Base-by-base conservation (phyloP, 2,797 vertebrate genomes). In the Gephyroberyx darwinii region DNA sequence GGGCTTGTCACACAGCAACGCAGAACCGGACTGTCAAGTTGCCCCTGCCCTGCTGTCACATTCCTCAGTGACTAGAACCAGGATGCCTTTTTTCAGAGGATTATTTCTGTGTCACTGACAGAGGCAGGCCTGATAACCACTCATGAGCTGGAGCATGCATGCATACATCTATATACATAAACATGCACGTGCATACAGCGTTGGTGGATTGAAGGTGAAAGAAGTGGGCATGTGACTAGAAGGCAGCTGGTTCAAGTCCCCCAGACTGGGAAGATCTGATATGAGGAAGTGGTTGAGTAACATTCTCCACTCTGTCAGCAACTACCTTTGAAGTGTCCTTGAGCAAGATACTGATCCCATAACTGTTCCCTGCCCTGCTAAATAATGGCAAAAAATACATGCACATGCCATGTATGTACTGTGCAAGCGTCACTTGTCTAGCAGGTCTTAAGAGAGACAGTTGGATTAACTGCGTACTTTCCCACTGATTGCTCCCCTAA, bases 21-120 rank as follows among this genome's bases (percentile, higher is more conserved):
- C 81, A 77, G 75, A 92, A 92, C 91, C 71, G 63, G 90, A 91
- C 88, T 91, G 91, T 91, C 90, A 85, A 87, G 87, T 88, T 92
- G 86, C 85, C 86, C 80, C 81, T 68, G 84, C 85, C 85, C 70
- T 75, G 73, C 78, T 78, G 65, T 53, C 74, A 84, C 84, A 86
- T 90, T 90, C 86, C 69, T 6, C 22, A 2, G 14, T 50, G 84
- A 88, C 72, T 78, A 76, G 51, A 71, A 83, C 65, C 52, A 19
- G 70, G 57, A 69, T 82, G 78, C 45, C 51, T 20, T 82, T 81
- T 78, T 74, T 53, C 37, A 16, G 51, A 57, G 35, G 35, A 82
- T 77, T 64, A 86, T 74, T 85, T 81, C 77, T 85, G 71, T 82
- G 75, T 89, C 75, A 84, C 59, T 66, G 74, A 68, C 45, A 56